These are phyloP conservation scores for Apotomis turbidana DNA, from an alignment of 2,888 invertebrate genomes.

Conservation along the genomic window DNA sequence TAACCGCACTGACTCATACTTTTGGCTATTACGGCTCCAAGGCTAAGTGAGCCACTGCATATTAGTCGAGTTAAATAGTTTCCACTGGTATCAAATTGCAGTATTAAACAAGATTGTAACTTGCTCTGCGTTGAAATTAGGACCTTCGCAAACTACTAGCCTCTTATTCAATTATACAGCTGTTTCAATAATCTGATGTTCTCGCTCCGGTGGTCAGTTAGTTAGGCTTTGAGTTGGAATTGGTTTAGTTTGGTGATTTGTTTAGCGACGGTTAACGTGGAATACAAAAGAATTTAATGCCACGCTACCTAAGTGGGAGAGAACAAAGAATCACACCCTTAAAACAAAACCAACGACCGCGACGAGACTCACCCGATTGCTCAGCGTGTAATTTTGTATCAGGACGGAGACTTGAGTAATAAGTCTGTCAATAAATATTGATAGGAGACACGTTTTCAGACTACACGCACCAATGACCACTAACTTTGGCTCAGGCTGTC, in stretches of 20 bases:
- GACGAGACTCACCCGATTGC: conserved; percentile 76
- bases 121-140: conserved; percentile 37
- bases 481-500: conserved; percentile 64
- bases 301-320: conserved; percentile 16
- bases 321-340: conserved; percentile 66
- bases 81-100: conserved; percentile 58
- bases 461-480: conserved; percentile 70
- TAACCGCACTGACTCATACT: conserved; percentile 66
- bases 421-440: conserved; percentile 79
- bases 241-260: conserved; percentile 23
- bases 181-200: conserved; percentile 33
- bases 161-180: conserved; percentile 36
- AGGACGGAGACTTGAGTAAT: conserved; percentile 63
- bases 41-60: conserved; percentile 65
- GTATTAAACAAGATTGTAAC: conserved; percentile 41
- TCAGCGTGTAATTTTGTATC: conserved; percentile 76
- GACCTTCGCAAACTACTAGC: conserved; percentile 36
- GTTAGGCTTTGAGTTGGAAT: conserved; percentile 20
- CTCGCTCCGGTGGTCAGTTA: conserved; percentile 27
- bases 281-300: conserved; percentile 30
- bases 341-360: conserved; percentile 71
- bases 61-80: conserved; percentile 59
- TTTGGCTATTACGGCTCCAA: conserved; percentile 66
- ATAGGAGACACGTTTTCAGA: conserved; percentile 69
- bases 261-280: conserved; percentile 20